Evolutionary conservation across 2,113 vertebrate species (phyloP).

Genomic region (Entomyzon cyanotis): DNA sequence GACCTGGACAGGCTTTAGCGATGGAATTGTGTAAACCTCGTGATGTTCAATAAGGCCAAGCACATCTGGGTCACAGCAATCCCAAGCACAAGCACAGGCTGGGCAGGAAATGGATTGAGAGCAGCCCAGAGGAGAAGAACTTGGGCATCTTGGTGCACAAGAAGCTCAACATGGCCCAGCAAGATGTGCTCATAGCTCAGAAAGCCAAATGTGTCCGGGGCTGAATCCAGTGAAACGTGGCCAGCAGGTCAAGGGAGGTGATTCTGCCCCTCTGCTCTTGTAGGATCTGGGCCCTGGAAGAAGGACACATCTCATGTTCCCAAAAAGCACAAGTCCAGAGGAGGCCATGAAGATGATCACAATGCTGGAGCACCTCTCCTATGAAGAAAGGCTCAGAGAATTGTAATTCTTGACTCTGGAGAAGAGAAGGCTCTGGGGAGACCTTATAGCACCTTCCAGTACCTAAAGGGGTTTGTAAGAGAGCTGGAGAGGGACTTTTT

Average conservation of each 20-base stretch:
- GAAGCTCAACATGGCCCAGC: not conserved
- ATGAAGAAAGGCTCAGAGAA: not conserved
- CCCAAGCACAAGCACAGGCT: not conserved
- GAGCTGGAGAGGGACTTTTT: not conserved
- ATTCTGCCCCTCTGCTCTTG: not conserved
- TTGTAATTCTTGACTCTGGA: not conserved
- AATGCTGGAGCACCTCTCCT: not conserved
- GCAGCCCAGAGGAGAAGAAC: not conserved
- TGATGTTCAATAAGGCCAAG: not conserved
- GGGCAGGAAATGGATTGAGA: not conserved
- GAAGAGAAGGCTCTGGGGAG: not conserved
- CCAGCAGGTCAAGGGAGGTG: fast-evolving
- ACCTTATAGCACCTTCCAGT: not conserved
- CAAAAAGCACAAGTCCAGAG: not conserved
- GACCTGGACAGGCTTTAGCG: not conserved
- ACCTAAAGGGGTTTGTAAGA: fast-evolving
- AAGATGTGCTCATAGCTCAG: not conserved
- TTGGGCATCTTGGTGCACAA: not conserved
- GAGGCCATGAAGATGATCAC: not conserved
- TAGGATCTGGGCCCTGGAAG: not conserved
- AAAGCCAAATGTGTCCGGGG: not conserved
- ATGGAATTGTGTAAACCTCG: not conserved
- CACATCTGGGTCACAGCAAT: fast-evolving
- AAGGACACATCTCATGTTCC: not conserved
- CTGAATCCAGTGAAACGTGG: not conserved